Evolutionary conservation across 2,113 vertebrate genomes (phyloP), one percentile per base, ranked within the genome.

Genomic region (Bos javanicus): DNA sequence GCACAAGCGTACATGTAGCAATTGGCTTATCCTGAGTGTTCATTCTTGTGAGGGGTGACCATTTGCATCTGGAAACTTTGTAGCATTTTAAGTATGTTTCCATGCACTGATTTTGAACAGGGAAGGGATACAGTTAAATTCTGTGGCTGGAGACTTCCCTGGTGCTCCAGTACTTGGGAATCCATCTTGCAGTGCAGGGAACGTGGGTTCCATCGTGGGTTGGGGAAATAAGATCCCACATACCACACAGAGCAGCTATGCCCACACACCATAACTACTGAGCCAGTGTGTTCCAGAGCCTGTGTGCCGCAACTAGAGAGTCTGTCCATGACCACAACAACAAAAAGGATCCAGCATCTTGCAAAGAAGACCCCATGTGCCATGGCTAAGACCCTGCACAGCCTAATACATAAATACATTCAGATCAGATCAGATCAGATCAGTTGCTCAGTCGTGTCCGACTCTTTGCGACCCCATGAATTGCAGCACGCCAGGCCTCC

Each of bases 1-100:
- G 25, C 56, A 2, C n/a, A 11, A 15, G 4, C 6, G 39, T 10
- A 3, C 11, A 0, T 2, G 16, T 1, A 12, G 26, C 48, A 2
- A 1, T 4, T 21, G 13, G 30, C 62, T 78, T n/a, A 9, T 3
- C 21, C 9, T 2, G 54, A 50, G 36, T 3, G 6, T 5, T 13
- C 17, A 0, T 26, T 46, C 62, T 16, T 15, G 19, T 0, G 76
- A 64, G 36, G 8, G 15, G 2, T 28, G 81, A 9, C 43, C 23
- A 0, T 6, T n/a, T 39, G 50, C 28, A 9, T n/a, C 30, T 60
- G 36, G 46, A 28, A 52, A 12, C 54, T 11, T 74, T 13, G 43
- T 25, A 15, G 43, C 43, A 16, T 54, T 30, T 57, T 4, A 14
- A 54, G 14, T 9, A 1, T 14, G 46, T 23, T 6, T 48, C 33